Evolutionary conservation across 2,797 vertebrate species (phyloP).

Genomic region (Halcyon badia): DNA sequence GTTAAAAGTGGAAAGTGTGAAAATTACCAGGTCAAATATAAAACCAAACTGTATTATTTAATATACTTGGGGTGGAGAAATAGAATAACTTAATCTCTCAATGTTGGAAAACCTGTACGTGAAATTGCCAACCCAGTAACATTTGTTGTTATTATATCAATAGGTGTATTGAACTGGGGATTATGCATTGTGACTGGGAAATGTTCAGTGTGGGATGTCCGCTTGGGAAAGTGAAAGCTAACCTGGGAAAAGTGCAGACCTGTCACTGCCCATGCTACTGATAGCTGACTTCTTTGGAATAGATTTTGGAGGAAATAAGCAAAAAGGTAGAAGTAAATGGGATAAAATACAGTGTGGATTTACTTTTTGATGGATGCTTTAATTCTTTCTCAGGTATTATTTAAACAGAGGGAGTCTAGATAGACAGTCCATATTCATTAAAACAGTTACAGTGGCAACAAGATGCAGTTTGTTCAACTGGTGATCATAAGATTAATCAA

Average conservation of each 20-base stretch:
- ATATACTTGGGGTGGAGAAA: neutral
- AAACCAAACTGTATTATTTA: neutral
- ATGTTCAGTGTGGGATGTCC: neutral
- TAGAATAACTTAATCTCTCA: neutral
- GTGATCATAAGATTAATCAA: neutral
- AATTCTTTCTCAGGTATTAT: neutral
- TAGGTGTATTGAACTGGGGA: neutral
- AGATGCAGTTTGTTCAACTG: neutral
- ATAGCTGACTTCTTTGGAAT: neutral
- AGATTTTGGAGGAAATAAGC: neutral
- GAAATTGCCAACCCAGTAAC: neutral
- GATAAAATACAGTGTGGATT: neutral
- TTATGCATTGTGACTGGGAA: neutral
- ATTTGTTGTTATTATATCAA: neutral
- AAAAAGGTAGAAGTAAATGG: neutral
- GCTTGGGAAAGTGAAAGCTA: neutral
- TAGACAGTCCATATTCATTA: neutral
- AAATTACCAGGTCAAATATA: neutral
- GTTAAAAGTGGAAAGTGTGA: neutral
- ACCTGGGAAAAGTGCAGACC: neutral
- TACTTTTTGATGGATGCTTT: neutral
- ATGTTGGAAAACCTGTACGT: neutral
- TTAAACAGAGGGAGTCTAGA: neutral
- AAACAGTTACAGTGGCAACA: neutral
- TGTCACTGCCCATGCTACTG: accelerated